These are phyloP conservation scores for Masticophis lateralis DNA, from an alignment of 2,797 vertebrate species.

Conservation along the genomic window DNA sequence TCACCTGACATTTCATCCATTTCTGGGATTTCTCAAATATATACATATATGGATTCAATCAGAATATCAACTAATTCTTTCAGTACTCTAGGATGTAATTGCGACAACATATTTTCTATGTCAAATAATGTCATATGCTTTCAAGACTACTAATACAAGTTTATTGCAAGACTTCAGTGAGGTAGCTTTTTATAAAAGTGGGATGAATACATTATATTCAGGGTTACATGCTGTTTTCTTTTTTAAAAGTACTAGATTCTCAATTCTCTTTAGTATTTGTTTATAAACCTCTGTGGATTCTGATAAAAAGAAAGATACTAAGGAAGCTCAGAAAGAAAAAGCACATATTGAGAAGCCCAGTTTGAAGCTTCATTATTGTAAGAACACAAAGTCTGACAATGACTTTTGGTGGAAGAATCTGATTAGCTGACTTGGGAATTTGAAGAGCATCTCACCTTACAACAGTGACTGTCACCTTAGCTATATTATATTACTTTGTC, in stretches of 20 bases:
- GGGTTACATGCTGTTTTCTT: slow-evolving; percentile 8
- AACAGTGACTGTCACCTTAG: neutral
- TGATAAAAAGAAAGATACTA: slow-evolving; percentile 17
- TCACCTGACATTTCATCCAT: neutral
- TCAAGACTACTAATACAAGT: neutral
- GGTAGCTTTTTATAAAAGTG: neutral
- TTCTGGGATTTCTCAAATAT: neutral
- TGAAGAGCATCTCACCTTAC: neutral
- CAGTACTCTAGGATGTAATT: neutral
- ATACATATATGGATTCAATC: neutral
- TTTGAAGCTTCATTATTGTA: neutral
- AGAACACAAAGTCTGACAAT: neutral
- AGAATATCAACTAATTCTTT: neutral
- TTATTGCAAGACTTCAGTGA: slow-evolving; percentile 11
- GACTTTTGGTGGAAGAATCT: neutral
- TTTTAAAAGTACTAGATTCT: neutral
- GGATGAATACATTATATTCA: neutral
- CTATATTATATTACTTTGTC: neutral
- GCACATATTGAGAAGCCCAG: slow-evolving; percentile 1
- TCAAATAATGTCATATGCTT: neutral
- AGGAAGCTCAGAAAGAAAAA: slow-evolving; percentile 8
- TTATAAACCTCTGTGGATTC: neutral
- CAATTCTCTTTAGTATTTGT: neutral
- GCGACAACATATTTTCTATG: neutral
- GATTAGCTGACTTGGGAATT: neutral